phyloP scores from a whole-genome alignment of 2,888 invertebrate genomes.

The Suillia variegata region DNA sequence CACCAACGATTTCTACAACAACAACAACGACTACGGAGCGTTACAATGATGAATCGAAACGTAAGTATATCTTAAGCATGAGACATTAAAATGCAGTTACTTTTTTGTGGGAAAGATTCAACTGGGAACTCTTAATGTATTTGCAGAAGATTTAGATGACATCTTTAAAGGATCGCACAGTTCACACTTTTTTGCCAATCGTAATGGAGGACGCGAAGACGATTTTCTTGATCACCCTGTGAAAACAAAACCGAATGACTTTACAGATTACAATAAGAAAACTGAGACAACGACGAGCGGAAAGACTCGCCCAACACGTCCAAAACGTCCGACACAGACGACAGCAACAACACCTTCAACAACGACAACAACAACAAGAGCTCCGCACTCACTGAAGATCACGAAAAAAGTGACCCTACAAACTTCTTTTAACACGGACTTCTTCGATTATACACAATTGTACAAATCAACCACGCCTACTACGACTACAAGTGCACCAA shows the following conservation, averaged over 20 bases:
- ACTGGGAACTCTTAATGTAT: not conserved
- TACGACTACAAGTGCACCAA: constrained; percentile 27
- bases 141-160: constrained; percentile 64
- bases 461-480: constrained; percentile 42
- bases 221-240: constrained; percentile 62
- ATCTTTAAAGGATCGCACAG: constrained; percentile 74
- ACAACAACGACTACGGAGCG: constrained; percentile 45
- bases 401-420: constrained; percentile 53
- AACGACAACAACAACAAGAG: constrained; percentile 24
- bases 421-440: constrained; percentile 53
- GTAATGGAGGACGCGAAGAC: constrained; percentile 67
- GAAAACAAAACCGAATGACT: constrained; percentile 54
- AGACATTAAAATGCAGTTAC: constrained; percentile 7
- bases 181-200: constrained; percentile 76
- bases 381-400: constrained; percentile 36
- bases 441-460: constrained; percentile 35
- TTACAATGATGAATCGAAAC: constrained; percentile 54
- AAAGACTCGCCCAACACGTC: constrained; percentile 43
- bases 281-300: constrained; percentile 39
- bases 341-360: constrained; percentile 26
- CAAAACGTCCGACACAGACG: constrained; percentile 35
- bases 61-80: too few species aligned
- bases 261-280: constrained; percentile 54
- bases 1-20: constrained; percentile 47
- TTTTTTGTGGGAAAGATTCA: not conserved